Base-by-base conservation (phyloP, 2,888 invertebrate genomes). In the Aporophyla nigra region DNA sequence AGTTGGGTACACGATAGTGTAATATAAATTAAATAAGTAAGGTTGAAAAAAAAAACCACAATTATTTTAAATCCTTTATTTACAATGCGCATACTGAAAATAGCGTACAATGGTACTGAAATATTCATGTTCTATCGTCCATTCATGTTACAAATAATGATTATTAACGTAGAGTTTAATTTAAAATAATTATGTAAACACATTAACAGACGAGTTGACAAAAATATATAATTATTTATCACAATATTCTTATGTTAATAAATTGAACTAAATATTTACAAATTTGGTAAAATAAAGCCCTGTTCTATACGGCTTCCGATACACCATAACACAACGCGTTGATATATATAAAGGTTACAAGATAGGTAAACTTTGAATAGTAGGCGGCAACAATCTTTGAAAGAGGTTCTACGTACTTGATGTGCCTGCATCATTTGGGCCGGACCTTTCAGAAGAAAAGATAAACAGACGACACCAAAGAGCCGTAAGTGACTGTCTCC, bases 261-360 rank as follows among this genome's bases (percentile, higher is more conserved):
- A 94, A 94, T 95, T 94, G 92, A 94, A 94, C 94, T 94, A 95
- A 93, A 92, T 95, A 95, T 95, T 92, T 95, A 95, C 95, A 95
- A 91, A 91, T 93, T 94, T 93, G 91, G 91, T 91, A 88, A 82
- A 33, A 84, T 76, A 76, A 75, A 82, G 71, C 74, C 69, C 19
- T 67, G 69, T 70, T 54, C 51, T 70, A 66, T 59, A 68, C 54
- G 62, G 73, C 68, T 74, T 59, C 33, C 62, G 24, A 59, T 63
- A 74, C 51, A 63, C 69, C 65, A 71, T 76, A 59, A 71, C 63
- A 80, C 33, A 73, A 72, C 62, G 53, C 54, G 56, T 63, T 67
- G 43, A 65, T 73, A 75, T 80, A 82, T 63, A 80, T 79, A 84
- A 78, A 76, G 54, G 59, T 78, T 69, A 16, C 62, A 63, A 49